phyloP scores from a whole-genome alignment of 2,888 invertebrate species.

The Ramazzottius varieornatus region DNA sequence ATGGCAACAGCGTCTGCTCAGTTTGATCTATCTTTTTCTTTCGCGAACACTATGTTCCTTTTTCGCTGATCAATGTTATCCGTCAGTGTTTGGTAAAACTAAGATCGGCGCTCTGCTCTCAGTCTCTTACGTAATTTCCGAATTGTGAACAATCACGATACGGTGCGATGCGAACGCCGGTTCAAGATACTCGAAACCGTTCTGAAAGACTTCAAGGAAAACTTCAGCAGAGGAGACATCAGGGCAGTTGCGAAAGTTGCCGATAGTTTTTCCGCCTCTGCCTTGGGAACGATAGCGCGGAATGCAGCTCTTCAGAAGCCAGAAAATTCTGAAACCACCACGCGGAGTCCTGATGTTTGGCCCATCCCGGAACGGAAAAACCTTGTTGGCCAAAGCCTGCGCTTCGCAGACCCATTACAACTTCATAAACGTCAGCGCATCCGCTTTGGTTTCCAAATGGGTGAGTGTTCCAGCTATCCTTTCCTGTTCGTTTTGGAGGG shows the following conservation, averaged over 20 bases:
- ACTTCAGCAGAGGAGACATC: not conserved
- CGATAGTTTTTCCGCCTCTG: not conserved
- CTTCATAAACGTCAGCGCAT: not conserved
- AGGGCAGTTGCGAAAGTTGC: not conserved
- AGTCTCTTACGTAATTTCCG: too few species aligned
- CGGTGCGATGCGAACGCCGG: too few species aligned
- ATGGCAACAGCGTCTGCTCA: too few species aligned
- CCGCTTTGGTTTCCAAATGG: constrained; percentile 1
- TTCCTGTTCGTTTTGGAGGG: too few species aligned
- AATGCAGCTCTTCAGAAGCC: not conserved
- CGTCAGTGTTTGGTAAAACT: too few species aligned
- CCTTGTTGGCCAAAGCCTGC: not conserved
- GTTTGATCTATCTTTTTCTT: too few species aligned
- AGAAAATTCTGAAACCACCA: not conserved
- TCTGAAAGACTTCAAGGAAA: not conserved
- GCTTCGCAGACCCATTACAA: not conserved
- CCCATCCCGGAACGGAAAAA: not conserved
- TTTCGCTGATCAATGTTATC: too few species aligned
- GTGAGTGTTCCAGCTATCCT: too few species aligned
- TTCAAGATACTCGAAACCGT: not conserved
- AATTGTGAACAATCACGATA: too few species aligned
- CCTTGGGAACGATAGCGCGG: not conserved
- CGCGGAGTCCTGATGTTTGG: not conserved
- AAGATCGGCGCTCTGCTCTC: too few species aligned
- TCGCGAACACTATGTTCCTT: too few species aligned